These are phyloP conservation scores for Calonectris borealis DNA, from an alignment of 2,113 vertebrate genomes.

Conservation along the genomic window DNA sequence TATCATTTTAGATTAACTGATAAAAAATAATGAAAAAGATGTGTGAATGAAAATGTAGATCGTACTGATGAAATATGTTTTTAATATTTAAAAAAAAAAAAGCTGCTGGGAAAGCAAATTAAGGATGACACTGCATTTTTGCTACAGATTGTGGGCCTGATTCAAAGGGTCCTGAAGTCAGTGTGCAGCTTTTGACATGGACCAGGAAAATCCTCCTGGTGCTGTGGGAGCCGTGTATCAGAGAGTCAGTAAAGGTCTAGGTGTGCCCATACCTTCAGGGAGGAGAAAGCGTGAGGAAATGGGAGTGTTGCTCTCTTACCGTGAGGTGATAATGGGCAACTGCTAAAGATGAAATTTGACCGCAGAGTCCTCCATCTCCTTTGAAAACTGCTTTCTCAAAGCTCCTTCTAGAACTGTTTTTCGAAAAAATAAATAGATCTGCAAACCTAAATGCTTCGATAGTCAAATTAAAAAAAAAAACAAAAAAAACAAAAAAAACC, in stretches of 20 bases:
- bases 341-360: background rate
- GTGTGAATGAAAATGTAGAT: slow-evolving; percentile 30
- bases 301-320: background rate
- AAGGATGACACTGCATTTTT: background rate
- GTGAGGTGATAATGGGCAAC: background rate
- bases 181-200: background rate
- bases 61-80: background rate
- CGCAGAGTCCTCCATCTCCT: background rate
- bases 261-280: background rate
- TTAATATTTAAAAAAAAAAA: background rate
- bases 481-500: background rate
- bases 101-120: background rate
- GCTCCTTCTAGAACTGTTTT: background rate
- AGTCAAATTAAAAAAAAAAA: background rate
- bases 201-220: background rate
- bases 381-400: background rate
- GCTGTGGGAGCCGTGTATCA: background rate
- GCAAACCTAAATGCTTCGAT: background rate
- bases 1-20: slow-evolving; percentile 55
- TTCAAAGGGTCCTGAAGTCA: background rate
- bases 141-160: background rate
- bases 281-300: background rate
- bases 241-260: background rate
- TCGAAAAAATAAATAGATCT: background rate
- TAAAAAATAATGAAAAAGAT: slow-evolving; percentile 51